These are phyloP conservation scores for Nomada ruficornis DNA, from an alignment of 2,888 invertebrate genomes.

Conservation along the genomic window DNA sequence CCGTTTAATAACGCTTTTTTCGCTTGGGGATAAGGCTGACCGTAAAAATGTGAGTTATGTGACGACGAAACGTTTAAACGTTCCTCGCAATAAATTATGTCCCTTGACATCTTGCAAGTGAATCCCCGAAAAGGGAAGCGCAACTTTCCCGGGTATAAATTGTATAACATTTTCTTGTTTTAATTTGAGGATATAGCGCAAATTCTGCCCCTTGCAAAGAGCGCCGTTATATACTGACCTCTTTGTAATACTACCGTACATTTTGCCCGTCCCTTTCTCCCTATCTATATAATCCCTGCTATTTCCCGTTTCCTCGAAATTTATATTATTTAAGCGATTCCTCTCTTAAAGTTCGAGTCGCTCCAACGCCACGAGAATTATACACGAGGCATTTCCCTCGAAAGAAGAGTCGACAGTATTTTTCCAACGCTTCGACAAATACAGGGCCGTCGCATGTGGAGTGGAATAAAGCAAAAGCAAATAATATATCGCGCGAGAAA, in stretches of 20 bases:
- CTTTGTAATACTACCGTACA: background rate
- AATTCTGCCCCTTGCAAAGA: conserved; percentile 7
- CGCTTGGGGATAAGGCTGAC: too few relatives aligned
- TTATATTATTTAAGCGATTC: conserved; percentile 21
- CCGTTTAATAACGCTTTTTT: background rate
- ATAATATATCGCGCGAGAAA: conserved; percentile 22
- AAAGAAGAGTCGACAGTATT: background rate
- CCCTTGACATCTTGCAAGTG: background rate
- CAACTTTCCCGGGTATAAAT: conserved; percentile 7
- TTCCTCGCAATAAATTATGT: conserved; percentile 7
- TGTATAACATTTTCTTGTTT: conserved; percentile 12
- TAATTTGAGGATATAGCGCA: conserved; percentile 1
- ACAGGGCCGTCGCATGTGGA: background rate
- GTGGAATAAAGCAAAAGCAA: conserved; percentile 22
- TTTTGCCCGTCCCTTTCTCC: background rate
- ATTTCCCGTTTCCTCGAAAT: background rate
- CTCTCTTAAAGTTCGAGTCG: background rate
- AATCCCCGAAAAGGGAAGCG: background rate
- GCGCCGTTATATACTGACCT: background rate
- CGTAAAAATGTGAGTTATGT: background rate
- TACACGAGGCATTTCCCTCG: background rate
- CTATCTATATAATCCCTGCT: background rate
- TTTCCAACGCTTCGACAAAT: conserved; percentile 7
- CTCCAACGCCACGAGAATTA: background rate
- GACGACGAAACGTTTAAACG: background rate